phyloP scores from a whole-genome alignment of 2,113 vertebrate genomes.

The Urocolius indicus region DNA sequence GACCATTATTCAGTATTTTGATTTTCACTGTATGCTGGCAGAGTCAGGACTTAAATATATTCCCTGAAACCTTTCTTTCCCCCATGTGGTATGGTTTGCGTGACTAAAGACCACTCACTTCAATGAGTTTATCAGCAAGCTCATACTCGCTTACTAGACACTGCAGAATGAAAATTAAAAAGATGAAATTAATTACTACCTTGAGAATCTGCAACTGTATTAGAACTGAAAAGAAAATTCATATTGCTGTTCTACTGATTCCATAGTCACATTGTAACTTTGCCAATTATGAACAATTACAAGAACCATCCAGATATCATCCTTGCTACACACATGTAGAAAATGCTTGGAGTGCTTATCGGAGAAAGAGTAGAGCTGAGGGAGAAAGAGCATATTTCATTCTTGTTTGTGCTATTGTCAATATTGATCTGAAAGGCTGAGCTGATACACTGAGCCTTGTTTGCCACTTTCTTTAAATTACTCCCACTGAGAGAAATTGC shows the following conservation, averaged over 20 bases:
- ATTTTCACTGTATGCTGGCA: neutral
- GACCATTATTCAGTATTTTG: neutral
- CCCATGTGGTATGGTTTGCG: neutral
- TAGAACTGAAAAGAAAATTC: constrained; percentile 41
- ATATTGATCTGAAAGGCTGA: neutral
- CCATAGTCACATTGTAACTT: neutral
- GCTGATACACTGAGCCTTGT: neutral
- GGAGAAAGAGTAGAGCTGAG: neutral
- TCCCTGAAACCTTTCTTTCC: neutral
- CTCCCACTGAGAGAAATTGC: neutral
- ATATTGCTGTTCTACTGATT: neutral
- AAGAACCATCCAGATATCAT: neutral
- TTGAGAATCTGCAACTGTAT: neutral
- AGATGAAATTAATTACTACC: constrained; percentile 31
- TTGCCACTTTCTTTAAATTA: constrained; percentile 4
- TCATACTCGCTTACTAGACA: neutral
- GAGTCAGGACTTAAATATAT: neutral
- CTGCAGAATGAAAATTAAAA: neutral
- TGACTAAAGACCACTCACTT: neutral
- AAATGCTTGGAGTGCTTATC: neutral
- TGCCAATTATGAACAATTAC: neutral
- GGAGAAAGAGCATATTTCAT: neutral
- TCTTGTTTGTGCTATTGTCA: neutral
- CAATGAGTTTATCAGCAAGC: neutral
- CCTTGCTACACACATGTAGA: neutral